These are phyloP conservation scores for Actias luna DNA, from an alignment of 2,888 invertebrate species.

Conservation along the genomic window DNA sequence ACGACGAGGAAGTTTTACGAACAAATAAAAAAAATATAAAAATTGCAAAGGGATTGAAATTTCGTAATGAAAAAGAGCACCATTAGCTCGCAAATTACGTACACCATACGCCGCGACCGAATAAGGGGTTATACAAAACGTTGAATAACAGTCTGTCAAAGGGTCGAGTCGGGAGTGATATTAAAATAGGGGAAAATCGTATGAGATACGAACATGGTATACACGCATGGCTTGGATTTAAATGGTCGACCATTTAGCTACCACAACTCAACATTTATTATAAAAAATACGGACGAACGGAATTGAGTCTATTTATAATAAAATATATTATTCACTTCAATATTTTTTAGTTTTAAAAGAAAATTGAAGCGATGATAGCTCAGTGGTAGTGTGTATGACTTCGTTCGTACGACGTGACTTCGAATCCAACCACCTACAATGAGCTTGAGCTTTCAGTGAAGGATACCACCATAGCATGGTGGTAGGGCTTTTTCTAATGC, in stretches of 20 bases:
- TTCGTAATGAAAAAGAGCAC: slow-evolving; percentile 34
- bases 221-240: not conserved
- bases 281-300: too few relatives aligned
- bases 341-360: too few relatives aligned
- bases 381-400: too few relatives aligned
- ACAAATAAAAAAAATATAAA: not conserved
- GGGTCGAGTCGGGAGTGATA: slow-evolving; percentile 15
- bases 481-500: too few relatives aligned
- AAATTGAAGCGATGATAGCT: too few relatives aligned
- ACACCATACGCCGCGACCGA: slow-evolving; percentile 21
- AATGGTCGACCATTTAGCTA: not conserved
- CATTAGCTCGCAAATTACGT: slow-evolving; percentile 29
- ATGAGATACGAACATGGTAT: not conserved
- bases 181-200: slow-evolving; percentile 13
- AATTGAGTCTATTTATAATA: too few relatives aligned
- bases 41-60: slow-evolving; percentile 23
- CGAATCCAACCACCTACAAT: too few relatives aligned
- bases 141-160: slow-evolving; percentile 23
- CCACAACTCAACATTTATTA: too few relatives aligned
- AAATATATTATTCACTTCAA: too few relatives aligned
- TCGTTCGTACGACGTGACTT: too few relatives aligned
- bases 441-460: too few relatives aligned
- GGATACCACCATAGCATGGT: too few relatives aligned
- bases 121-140: slow-evolving; percentile 25
- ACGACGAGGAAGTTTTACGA: not conserved